A percentile compares a stretch with the other conserved stretches of the same genome.
Evolutionary conservation across 2,797 vertebrate genomes (phyloP).

Genomic region (Sebastes oblongus): DNA sequence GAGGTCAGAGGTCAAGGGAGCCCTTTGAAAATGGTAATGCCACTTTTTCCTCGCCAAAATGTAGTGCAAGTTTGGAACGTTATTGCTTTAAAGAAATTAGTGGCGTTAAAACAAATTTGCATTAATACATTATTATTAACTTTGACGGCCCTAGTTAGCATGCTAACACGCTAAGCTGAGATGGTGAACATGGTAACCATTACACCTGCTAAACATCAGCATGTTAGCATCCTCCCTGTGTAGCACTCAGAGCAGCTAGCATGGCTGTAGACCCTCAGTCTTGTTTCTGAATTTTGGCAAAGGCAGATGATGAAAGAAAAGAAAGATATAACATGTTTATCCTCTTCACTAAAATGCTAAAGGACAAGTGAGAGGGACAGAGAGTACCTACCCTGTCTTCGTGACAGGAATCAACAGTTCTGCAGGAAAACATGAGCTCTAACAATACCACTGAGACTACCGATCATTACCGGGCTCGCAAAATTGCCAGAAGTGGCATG

Average conservation of each 20-base stretch:
- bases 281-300: background rate
- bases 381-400: background rate
- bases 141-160: no score
- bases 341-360: background rate
- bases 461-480: background rate
- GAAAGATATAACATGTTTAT: background rate
- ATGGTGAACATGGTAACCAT: background rate
- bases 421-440: background rate
- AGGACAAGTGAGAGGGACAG: background rate
- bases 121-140: no score
- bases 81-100: no score
- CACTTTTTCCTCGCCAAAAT: no score
- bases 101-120: no score
- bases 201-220: background rate
- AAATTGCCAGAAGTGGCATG: background rate
- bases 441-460: background rate
- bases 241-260: no score
- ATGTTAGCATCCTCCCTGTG: background rate
- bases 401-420: conserved; percentile 3
- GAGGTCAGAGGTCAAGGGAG: no score
- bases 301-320: background rate
- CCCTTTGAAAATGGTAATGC: no score
- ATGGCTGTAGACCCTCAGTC: background rate
- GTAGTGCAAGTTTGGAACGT: rapidly evolving
- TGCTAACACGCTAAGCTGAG: no score